These are phyloP conservation scores for Cephus rjabovi DNA, from an alignment of 2,888 invertebrate species.

Conservation along the genomic window DNA sequence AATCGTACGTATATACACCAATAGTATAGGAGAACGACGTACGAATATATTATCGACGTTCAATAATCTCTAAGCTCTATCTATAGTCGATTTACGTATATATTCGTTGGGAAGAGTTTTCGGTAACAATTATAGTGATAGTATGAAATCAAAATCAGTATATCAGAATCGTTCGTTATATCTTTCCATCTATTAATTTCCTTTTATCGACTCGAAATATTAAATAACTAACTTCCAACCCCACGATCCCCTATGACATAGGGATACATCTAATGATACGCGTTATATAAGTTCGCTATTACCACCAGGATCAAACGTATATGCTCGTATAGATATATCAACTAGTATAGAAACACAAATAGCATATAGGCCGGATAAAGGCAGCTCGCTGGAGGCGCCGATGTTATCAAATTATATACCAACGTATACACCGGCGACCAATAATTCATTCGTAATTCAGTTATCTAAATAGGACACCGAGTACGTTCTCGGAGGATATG, in stretches of 20 bases:
- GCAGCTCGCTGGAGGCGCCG: conserved; percentile 42
- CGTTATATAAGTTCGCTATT: conserved; percentile 35
- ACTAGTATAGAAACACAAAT: conserved; percentile 14
- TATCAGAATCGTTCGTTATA: conserved; percentile 12
- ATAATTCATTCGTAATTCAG: conserved; percentile 62
- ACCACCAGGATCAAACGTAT: background rate
- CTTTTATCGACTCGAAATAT: conserved; percentile 48
- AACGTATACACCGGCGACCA: conserved; percentile 52
- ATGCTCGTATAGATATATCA: background rate
- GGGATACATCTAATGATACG: conserved; percentile 55
- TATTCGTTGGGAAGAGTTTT: too few species aligned
- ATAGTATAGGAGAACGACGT: background rate
- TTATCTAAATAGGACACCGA: conserved; percentile 56
- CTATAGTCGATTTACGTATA: background rate
- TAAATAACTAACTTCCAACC: conserved; percentile 31
- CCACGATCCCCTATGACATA: conserved; percentile 11
- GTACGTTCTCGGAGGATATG: conserved; percentile 6
- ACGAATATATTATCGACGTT: background rate
- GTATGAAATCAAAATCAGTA: conserved; percentile 19
- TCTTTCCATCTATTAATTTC: conserved; percentile 40
- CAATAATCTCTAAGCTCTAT: background rate
- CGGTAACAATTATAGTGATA: too few species aligned
- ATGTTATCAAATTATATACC: conserved; percentile 58
- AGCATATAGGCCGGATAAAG: conserved; percentile 29
- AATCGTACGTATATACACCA: background rate